Percentiles rank a stretch among this genome's conserved stretches.
phyloP scores from a whole-genome alignment of 1,140 invertebrate genomes.

The Trichonephila clavipes region DNA sequence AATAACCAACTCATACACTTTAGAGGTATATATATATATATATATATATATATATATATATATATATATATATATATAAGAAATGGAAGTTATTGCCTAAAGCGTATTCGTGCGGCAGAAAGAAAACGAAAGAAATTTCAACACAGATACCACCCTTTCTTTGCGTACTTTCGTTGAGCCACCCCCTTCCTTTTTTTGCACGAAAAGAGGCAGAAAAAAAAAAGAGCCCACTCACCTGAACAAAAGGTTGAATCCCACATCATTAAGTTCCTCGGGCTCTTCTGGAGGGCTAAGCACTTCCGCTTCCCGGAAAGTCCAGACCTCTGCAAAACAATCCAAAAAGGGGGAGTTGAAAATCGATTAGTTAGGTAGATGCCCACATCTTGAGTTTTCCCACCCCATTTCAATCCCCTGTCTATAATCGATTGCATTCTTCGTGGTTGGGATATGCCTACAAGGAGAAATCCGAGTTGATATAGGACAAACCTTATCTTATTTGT shows the following conservation, averaged over 20 bases:
- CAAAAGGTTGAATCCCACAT: constrained; percentile 1
- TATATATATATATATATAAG: too few relatives aligned
- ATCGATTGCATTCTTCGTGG: constrained; percentile 14
- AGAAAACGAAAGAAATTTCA: background rate
- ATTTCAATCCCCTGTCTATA: background rate
- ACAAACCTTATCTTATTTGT: too few relatives aligned
- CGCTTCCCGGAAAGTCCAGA: constrained; percentile 43
- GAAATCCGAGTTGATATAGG: too few relatives aligned
- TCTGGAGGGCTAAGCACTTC: background rate
- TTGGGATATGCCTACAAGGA: background rate
- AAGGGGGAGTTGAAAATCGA: constrained; percentile 29
- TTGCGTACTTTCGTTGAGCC: background rate
- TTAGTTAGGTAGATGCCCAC: background rate
- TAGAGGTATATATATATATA: too few relatives aligned
- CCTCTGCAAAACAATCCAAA: constrained; percentile 41
- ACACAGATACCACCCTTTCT: background rate
- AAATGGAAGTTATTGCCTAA: too few relatives aligned
- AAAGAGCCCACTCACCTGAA: background rate
- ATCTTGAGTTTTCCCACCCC: background rate
- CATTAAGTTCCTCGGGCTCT: background rate
- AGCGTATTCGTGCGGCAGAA: too few relatives aligned
- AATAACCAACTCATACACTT: too few relatives aligned
- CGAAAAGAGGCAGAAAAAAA: background rate
- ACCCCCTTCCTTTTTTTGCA: background rate
- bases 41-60: too few relatives aligned